Evolutionary conservation across 2,888 invertebrate genomes (phyloP).

Genomic region (Hirtodrosophila duncani): DNA sequence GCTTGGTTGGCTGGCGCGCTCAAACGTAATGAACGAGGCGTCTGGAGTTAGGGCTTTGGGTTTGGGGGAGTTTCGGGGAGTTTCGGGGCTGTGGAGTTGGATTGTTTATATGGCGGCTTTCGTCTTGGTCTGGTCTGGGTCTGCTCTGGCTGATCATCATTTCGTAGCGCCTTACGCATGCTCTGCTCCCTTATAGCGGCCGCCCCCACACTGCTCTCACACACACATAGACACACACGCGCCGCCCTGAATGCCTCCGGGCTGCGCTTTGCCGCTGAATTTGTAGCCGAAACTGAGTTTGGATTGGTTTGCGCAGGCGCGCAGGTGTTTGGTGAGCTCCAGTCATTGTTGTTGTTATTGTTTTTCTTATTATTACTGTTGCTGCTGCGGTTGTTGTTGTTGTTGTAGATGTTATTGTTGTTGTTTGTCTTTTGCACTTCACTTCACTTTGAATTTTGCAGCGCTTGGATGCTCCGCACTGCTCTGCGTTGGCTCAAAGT

Average conservation of each 20-base stretch:
- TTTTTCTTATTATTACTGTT: no score
- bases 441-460: slow-evolving; percentile 72
- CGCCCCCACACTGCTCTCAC: slow-evolving; percentile 37
- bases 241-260: slow-evolving; percentile 34
- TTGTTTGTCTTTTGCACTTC: slow-evolving; percentile 74
- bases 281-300: slow-evolving; percentile 14
- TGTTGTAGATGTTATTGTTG: slow-evolving; percentile 49
- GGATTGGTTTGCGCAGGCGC: slow-evolving; percentile 15
- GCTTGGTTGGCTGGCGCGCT: slow-evolving; percentile 66
- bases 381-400: slow-evolving; percentile 42
- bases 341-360: slow-evolving; percentile 56
- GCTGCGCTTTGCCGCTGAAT: slow-evolving; percentile 57
- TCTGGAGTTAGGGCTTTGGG: no score
- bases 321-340: slow-evolving; percentile 59
- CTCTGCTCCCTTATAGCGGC: slow-evolving; percentile 7
- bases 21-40: slow-evolving; percentile 63
- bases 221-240: slow-evolving; percentile 30
- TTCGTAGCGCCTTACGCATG: slow-evolving; percentile 34
- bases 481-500: slow-evolving; percentile 14
- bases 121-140: no score
- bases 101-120: no score
- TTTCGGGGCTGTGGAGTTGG: no score
- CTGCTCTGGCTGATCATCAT: slow-evolving; percentile 14
- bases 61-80: no score
- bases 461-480: slow-evolving; percentile 62